phyloP scores from a whole-genome alignment of 2,113 vertebrate genomes.

The Leucoraja erinaceus region DNA sequence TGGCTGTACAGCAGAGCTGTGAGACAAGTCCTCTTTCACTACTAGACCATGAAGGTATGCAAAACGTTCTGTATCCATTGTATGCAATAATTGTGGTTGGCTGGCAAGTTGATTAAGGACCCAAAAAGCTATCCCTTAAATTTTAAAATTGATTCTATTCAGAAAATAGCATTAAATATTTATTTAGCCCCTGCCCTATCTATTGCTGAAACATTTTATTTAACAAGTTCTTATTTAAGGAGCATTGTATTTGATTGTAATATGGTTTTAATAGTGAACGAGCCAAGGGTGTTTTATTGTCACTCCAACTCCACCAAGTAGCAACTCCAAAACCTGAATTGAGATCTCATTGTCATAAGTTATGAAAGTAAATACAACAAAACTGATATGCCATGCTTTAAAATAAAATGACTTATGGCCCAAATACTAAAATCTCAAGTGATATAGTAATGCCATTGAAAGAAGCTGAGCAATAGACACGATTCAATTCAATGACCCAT shows the following conservation, averaged over 20 bases:
- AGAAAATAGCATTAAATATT: no score
- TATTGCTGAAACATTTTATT: background rate
- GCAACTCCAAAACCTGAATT: no score
- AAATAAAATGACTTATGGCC: background rate
- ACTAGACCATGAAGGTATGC: background rate
- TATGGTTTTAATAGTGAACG: no score
- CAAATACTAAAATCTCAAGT: background rate
- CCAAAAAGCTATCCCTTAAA: background rate
- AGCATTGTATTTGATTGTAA: no score
- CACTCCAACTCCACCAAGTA: no score
- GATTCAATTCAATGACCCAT: no score
- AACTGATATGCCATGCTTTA: background rate
- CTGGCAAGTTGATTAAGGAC: background rate
- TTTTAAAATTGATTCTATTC: no score
- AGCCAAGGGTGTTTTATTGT: no score
- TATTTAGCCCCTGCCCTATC: no score
- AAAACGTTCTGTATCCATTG: no score
- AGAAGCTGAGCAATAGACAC: background rate
- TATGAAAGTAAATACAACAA: background rate
- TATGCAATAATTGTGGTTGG: no score
- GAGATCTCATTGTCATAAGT: background rate
- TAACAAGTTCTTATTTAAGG: background rate
- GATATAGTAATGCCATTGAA: background rate
- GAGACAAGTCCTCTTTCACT: background rate
- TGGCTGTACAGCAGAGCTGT: background rate